These are phyloP conservation scores for Apamea sordens DNA, from an alignment of 2,888 invertebrate genomes.

Conservation along the genomic window DNA sequence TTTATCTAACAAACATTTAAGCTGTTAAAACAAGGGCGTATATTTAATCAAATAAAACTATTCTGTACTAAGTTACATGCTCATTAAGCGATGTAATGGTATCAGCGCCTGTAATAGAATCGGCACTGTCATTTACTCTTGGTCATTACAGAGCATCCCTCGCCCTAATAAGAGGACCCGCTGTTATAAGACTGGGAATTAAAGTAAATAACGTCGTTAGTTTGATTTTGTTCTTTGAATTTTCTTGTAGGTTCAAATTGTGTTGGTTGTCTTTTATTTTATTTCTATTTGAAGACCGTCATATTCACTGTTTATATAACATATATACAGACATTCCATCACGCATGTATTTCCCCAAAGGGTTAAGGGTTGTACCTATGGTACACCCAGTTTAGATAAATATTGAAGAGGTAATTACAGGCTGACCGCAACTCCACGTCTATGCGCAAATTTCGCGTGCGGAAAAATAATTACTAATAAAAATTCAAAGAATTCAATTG, in stretches of 20 bases:
- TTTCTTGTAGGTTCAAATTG: not conserved
- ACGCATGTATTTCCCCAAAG: no score
- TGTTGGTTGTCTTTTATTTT: not conserved
- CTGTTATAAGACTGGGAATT: constrained; percentile 14
- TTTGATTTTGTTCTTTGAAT: not conserved
- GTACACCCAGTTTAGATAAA: not conserved
- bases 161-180: constrained; percentile 25
- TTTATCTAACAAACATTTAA: constrained; percentile 2
- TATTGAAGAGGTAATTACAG: not conserved
- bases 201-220: constrained; percentile 11
- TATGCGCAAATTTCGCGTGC: not conserved
- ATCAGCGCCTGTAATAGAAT: constrained; percentile 40
- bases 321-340: not conserved
- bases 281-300: no score
- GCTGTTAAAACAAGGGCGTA: not conserved
- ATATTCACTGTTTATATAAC: not conserved
- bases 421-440: not conserved
- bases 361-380: no score
- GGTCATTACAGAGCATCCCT: constrained; percentile 38
- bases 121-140: constrained; percentile 47
- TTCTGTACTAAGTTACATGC: constrained; percentile 34
- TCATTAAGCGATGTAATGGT: constrained; percentile 51
- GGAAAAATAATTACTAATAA: not conserved
- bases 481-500: not conserved
- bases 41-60: constrained; percentile 43